Percentiles rank a stretch among this genome's conserved stretches.
Conservation (phyloP, 2,888 invertebrate genomes). For the Apamea sordens region DNA sequence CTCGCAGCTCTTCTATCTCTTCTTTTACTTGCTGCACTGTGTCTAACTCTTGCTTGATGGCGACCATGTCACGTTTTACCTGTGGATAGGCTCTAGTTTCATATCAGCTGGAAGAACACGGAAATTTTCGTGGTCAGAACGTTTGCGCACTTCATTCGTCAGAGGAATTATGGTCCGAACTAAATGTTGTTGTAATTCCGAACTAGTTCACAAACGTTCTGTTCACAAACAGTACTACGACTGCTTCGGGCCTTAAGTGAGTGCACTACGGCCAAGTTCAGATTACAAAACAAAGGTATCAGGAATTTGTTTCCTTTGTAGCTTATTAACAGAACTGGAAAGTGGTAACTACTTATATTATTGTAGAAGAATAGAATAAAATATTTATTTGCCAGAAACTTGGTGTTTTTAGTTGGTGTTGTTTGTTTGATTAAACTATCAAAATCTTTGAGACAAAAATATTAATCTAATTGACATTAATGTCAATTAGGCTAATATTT, state of each 20-base stretch:
- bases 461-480: too few relatives aligned
- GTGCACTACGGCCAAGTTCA: background rate
- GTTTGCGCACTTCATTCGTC: background rate
- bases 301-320: background rate
- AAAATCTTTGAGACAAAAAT: too few relatives aligned
- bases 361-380: too few relatives aligned
- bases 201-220: background rate
- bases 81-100: slow-evolving; percentile 70
- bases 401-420: background rate
- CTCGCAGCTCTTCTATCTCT: slow-evolving; percentile 97
- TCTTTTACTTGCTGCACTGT: slow-evolving; percentile 98
- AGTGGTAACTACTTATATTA: background rate
- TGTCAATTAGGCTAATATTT: too few relatives aligned
- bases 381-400: too few relatives aligned
- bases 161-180: background rate
- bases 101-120: background rate
- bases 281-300: background rate
- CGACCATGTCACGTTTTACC: slow-evolving; percentile 98
- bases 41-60: slow-evolving; percentile 98
- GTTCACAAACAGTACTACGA: too few relatives aligned
- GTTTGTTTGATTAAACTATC: background rate
- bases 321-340: background rate
- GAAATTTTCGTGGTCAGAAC: background rate
- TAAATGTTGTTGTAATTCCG: background rate
- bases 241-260: background rate